Percentiles rank a stretch among this genome's conserved stretches.
phyloP scores from a whole-genome alignment of 2,113 vertebrate genomes.

The Chunga burmeisteri region DNA sequence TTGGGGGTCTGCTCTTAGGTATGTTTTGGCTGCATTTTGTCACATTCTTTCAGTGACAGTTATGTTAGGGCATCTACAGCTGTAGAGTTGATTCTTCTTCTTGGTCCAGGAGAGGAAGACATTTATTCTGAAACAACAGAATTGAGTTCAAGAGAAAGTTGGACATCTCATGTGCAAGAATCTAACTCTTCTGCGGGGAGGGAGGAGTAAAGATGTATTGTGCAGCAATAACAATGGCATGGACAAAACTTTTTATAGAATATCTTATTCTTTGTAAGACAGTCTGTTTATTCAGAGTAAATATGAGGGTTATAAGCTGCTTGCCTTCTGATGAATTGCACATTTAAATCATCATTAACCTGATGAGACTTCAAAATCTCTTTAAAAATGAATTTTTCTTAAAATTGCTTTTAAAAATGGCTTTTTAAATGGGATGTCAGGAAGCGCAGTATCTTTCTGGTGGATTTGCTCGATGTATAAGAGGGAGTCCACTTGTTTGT shows the following conservation, averaged over 20 bases:
- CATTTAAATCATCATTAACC: neutral
- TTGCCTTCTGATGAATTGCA: neutral
- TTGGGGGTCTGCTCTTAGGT: slow-evolving; percentile 56
- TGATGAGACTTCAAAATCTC: neutral
- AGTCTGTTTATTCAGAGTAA: neutral
- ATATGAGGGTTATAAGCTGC: neutral
- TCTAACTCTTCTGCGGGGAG: neutral
- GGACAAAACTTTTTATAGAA: neutral
- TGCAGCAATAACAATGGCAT: neutral
- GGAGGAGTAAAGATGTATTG: neutral
- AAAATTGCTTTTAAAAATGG: neutral
- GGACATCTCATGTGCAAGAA: neutral
- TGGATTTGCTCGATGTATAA: neutral
- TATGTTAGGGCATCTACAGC: neutral
- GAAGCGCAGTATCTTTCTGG: neutral
- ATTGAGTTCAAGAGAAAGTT: neutral
- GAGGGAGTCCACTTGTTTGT: neutral
- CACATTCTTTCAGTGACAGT: slow-evolving; percentile 50
- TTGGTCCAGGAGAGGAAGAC: neutral
- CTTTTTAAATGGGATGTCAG: neutral
- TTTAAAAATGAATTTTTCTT: neutral
- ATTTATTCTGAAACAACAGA: neutral
- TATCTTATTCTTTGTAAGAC: neutral
- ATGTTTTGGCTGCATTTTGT: slow-evolving; percentile 55
- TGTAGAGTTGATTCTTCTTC: neutral